Evolutionary conservation across 1,140 invertebrate species (phyloP).

Genomic region (Meteorus sp.): DNA sequence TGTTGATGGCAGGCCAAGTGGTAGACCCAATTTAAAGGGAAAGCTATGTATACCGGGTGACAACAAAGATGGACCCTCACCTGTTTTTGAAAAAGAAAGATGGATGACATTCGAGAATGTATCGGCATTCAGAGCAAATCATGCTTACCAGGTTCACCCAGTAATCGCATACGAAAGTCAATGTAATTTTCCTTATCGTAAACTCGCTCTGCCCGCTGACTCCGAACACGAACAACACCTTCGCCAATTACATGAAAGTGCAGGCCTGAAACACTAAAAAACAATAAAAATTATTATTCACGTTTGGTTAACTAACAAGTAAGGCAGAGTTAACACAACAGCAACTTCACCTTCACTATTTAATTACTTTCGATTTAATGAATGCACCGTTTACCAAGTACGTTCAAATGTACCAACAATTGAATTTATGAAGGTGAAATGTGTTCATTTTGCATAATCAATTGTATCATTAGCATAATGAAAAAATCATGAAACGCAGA

Average conservation of each 20-base stretch:
- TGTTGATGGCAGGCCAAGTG: slow-evolving; percentile 87
- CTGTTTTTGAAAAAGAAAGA: slow-evolving; percentile 46
- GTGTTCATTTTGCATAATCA: too few relatives aligned
- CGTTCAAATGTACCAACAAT: too few relatives aligned
- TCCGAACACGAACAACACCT: slow-evolving; percentile 81
- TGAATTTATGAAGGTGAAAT: too few relatives aligned
- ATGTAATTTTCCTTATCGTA: slow-evolving; percentile 94
- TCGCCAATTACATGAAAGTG: slow-evolving; percentile 94
- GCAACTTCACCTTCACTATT: not conserved
- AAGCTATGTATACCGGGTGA: slow-evolving; percentile 94
- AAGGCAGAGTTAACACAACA: not conserved
- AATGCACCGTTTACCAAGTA: too few relatives aligned
- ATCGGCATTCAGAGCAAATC: not conserved
- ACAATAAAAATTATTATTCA: not conserved
- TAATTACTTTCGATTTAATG: too few relatives aligned
- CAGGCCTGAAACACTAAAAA: slow-evolving; percentile 67
- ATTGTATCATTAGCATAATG: too few relatives aligned
- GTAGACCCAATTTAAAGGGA: slow-evolving; percentile 90
- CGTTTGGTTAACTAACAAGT: not conserved
- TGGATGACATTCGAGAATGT: not conserved
- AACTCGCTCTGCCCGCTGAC: slow-evolving; percentile 77
- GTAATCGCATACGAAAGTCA: slow-evolving; percentile 89
- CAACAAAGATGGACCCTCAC: slow-evolving; percentile 79
- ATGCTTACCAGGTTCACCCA: slow-evolving; percentile 81
- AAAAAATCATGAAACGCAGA: too few relatives aligned